phyloP scores from a whole-genome alignment of 2,113 vertebrate species.

The Sigmodon hispidus region DNA sequence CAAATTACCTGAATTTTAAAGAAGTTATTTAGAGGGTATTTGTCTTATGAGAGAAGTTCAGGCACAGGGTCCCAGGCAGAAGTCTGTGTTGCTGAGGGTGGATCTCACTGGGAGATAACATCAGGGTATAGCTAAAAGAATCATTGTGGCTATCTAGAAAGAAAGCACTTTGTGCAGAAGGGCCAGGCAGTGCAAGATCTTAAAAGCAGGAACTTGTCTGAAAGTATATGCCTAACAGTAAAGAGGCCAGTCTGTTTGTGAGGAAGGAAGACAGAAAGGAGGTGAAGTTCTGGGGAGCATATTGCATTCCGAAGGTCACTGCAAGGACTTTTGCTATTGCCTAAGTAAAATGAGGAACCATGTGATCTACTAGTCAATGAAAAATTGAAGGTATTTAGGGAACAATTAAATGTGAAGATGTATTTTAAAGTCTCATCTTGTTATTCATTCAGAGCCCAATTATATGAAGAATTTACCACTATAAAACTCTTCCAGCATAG shows the following conservation, averaged over 20 bases:
- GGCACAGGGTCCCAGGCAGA: background rate
- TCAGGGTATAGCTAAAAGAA: background rate
- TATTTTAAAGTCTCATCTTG: slow-evolving; percentile 5
- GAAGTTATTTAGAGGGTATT: background rate
- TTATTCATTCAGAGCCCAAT: background rate
- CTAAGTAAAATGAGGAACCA: background rate
- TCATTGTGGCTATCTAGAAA: background rate
- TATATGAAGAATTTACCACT: slow-evolving; percentile 26
- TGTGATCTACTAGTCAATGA: background rate
- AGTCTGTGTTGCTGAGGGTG: background rate
- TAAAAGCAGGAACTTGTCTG: background rate
- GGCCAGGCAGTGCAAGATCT: background rate
- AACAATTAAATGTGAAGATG: slow-evolving; percentile 42
- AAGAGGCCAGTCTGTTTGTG: background rate
- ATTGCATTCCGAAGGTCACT: background rate
- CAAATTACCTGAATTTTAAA: background rate
- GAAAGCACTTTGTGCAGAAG: slow-evolving; percentile 5
- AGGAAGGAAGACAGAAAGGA: background rate
- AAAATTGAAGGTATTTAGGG: slow-evolving; percentile 17
- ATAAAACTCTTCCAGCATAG: slow-evolving; percentile 2
- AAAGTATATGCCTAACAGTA: background rate
- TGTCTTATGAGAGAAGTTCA: background rate
- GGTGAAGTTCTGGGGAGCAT: background rate
- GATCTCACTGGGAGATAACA: background rate
- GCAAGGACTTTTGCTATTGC: background rate